Conservation (phyloP, 1,140 invertebrate species). For the Drosophila varians region DNA sequence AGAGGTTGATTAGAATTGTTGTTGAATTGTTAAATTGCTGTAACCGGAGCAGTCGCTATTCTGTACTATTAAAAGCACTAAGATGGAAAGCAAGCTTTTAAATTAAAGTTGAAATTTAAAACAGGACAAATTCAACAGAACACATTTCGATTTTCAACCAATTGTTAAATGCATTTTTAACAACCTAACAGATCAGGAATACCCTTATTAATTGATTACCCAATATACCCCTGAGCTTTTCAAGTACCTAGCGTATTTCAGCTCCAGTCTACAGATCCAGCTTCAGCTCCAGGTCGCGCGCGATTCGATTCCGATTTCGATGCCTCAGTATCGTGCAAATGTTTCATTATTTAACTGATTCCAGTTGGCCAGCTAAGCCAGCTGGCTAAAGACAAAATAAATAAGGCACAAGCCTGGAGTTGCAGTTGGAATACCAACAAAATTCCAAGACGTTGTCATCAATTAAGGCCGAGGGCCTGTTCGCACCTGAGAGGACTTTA, state of each 20-base stretch:
- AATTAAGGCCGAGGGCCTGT: slow-evolving; percentile 67
- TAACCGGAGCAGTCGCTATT: too few relatives aligned
- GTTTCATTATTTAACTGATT: slow-evolving; percentile 80
- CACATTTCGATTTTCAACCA: too few relatives aligned
- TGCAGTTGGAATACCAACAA: slow-evolving; percentile 71
- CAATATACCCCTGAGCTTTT: background rate
- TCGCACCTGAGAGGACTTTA: slow-evolving; percentile 83
- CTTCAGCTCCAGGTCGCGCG: too few relatives aligned
- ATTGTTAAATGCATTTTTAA: too few relatives aligned
- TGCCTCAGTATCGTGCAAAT: slow-evolving; percentile 78
- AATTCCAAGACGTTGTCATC: slow-evolving; percentile 83
- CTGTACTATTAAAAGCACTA: too few relatives aligned
- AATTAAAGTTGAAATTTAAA: too few relatives aligned
- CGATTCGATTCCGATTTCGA: slow-evolving; percentile 61
- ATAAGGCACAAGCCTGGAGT: slow-evolving; percentile 16
- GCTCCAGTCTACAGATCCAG: background rate
- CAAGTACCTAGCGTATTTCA: background rate
- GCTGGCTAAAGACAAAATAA: slow-evolving; percentile 23
- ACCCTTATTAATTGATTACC: background rate
- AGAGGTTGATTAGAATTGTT: too few relatives aligned
- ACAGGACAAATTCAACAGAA: too few relatives aligned
- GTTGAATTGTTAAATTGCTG: too few relatives aligned
- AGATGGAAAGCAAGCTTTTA: too few relatives aligned
- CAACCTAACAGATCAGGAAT: too few relatives aligned
- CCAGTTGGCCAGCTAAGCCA: slow-evolving; percentile 50